phyloP scores from a whole-genome alignment of 2,888 invertebrate species.

The Monopis laevigella region DNA sequence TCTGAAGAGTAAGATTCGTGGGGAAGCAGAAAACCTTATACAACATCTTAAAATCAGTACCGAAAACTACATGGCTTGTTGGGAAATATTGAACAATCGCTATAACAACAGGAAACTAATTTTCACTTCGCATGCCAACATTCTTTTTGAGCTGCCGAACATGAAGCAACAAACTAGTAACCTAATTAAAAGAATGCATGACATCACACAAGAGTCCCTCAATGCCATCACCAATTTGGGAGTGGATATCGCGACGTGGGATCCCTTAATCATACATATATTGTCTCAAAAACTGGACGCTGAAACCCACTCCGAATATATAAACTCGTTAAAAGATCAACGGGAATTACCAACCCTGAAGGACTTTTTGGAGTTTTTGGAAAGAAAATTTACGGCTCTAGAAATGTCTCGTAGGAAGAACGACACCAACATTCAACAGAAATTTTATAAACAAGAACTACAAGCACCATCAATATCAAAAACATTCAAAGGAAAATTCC shows the following conservation, averaged over 20 bases:
- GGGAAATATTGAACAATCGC: slow-evolving; percentile 21
- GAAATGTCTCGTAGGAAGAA: slow-evolving; percentile 17
- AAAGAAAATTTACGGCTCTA: slow-evolving; percentile 16
- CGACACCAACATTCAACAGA: slow-evolving; percentile 10
- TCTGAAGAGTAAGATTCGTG: slow-evolving; percentile 19
- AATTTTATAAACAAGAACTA: no score
- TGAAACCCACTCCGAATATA: slow-evolving; percentile 18
- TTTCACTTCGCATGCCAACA: slow-evolving; percentile 17
- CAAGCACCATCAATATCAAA: no score
- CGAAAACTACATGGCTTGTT: slow-evolving; percentile 19
- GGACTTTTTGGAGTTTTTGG: slow-evolving; percentile 17
- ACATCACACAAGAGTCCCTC: slow-evolving; percentile 17
- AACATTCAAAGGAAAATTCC: no score
- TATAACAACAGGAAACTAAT: slow-evolving; percentile 20
- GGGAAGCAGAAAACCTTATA: slow-evolving; percentile 22
- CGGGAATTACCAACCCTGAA: slow-evolving; percentile 16
- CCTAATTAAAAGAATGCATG: slow-evolving; percentile 19
- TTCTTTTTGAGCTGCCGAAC: slow-evolving; percentile 17
- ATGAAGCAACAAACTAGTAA: slow-evolving; percentile 16
- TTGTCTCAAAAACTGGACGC: slow-evolving; percentile 19
- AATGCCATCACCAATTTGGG: slow-evolving; percentile 21
- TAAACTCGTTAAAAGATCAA: slow-evolving; percentile 15
- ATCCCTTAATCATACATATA: slow-evolving; percentile 19
- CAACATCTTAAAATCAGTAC: slow-evolving; percentile 21
- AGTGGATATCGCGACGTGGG: slow-evolving; percentile 18